These are phyloP conservation scores for Aphelenchoides fujianensis DNA, from an alignment of 1,140 invertebrate genomes.

Conservation along the genomic window DNA sequence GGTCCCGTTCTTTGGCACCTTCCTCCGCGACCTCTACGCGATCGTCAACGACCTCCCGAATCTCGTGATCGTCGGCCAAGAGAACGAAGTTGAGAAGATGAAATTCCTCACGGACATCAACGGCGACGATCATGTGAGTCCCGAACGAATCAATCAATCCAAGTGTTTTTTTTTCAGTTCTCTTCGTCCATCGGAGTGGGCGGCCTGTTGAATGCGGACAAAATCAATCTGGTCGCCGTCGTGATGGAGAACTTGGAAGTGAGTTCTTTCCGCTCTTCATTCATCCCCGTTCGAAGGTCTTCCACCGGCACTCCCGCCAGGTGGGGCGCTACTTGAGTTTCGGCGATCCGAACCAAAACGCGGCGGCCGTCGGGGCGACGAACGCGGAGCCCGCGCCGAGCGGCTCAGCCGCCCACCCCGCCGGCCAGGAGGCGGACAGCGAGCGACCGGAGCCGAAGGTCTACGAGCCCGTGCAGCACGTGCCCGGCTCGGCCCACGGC, in stretches of 20 bases:
- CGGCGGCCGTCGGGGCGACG: background rate
- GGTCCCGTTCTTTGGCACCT: slow-evolving; percentile 87
- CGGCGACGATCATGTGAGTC: slow-evolving; percentile 73
- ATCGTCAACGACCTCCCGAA: slow-evolving; percentile 72
- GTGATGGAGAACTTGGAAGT: slow-evolving; percentile 29
- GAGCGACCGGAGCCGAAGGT: slow-evolving; percentile 67
- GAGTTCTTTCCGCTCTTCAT: too few relatives aligned
- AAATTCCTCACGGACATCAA: slow-evolving; percentile 72
- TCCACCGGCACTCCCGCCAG: slow-evolving; percentile 49
- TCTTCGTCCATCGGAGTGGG: slow-evolving; percentile 74
- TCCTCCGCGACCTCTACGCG: slow-evolving; percentile 77
- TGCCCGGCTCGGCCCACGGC: slow-evolving; percentile 76
- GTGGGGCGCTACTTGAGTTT: slow-evolving; percentile 36
- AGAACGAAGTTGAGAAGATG: slow-evolving; percentile 61
- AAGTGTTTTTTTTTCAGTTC: too few relatives aligned
- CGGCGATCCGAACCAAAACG: background rate
- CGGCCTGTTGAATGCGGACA: slow-evolving; percentile 79
- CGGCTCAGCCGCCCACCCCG: slow-evolving; percentile 18
- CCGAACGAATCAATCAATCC: too few relatives aligned
- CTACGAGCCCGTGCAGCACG: slow-evolving; percentile 79
- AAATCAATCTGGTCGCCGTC: slow-evolving; percentile 64
- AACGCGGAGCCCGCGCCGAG: too few relatives aligned
- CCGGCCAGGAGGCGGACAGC: background rate
- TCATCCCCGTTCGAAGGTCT: slow-evolving; percentile 55
- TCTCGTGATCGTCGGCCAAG: slow-evolving; percentile 69